Evolutionary conservation across 2,797 vertebrate genomes (phyloP).

Genomic region (Cetoscarus ocellatus): DNA sequence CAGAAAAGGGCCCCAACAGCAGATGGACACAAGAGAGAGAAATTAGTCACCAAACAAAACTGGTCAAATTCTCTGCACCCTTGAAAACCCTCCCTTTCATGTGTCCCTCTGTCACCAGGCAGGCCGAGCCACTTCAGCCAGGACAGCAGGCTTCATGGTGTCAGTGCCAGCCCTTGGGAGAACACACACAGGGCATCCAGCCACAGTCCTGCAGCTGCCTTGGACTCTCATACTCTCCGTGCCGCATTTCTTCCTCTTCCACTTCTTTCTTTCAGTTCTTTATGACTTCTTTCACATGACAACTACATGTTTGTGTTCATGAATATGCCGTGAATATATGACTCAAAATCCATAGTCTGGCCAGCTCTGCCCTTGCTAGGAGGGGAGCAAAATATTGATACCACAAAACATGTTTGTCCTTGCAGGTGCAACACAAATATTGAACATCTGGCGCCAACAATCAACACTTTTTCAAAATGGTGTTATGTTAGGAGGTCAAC

Average conservation of each 20-base stretch:
- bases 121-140: slow-evolving; percentile 68
- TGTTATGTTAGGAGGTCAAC: too few relatives aligned
- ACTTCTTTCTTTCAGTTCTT: slow-evolving; percentile 35
- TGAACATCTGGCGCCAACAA: too few relatives aligned
- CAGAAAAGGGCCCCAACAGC: slow-evolving; percentile 63
- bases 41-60: slow-evolving; percentile 83
- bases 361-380: too few relatives aligned
- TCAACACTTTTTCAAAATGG: too few relatives aligned
- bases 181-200: slow-evolving; percentile 66
- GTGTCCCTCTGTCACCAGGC: slow-evolving; percentile 57
- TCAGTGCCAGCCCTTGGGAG: slow-evolving; percentile 72
- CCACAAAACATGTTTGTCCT: too few relatives aligned
- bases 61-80: slow-evolving; percentile 61
- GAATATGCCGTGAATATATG: too few relatives aligned
- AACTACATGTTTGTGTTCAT: slow-evolving; percentile 6
- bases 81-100: slow-evolving; percentile 34
- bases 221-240: slow-evolving; percentile 53
- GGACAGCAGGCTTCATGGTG: slow-evolving; percentile 72
- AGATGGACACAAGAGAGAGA: slow-evolving; percentile 79
- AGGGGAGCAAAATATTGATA: too few relatives aligned
- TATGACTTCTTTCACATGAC: slow-evolving; percentile 33
- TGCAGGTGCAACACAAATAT: too few relatives aligned
- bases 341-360: too few relatives aligned
- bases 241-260: slow-evolving; percentile 45
- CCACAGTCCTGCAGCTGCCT: slow-evolving; percentile 79